These are phyloP conservation scores for Stenolophus ochropezus DNA, from an alignment of 2,888 invertebrate species.

Conservation along the genomic window DNA sequence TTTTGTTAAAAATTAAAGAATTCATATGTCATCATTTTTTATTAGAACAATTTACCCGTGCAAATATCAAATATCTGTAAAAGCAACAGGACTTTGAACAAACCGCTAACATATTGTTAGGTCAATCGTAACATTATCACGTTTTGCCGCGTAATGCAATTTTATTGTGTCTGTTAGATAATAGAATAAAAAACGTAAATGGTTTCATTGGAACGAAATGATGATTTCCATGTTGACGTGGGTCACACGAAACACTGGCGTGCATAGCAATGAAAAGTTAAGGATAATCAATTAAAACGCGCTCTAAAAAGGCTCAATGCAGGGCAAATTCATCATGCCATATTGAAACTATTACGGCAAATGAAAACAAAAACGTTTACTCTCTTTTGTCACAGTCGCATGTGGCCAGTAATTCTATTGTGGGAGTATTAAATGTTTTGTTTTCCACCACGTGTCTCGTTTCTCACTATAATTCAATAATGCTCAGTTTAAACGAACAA, in stretches of 20 bases:
- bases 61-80: no score
- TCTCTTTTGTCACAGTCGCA: neutral
- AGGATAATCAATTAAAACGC: constrained; percentile 7
- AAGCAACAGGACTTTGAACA: neutral
- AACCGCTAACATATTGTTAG: neutral
- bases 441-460: neutral
- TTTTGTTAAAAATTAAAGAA: no score
- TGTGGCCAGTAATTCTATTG: neutral
- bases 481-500: neutral
- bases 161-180: neutral
- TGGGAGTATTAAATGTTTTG: neutral
- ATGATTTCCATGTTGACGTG: constrained; percentile 17
- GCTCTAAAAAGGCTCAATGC: neutral
- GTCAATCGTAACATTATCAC: neutral
- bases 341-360: neutral
- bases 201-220: constrained; percentile 4
- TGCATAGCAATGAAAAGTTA: constrained; percentile 19
- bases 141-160: constrained; percentile 1
- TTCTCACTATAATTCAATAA: neutral
- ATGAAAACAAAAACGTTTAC: constrained; percentile 5
- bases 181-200: constrained; percentile 18
- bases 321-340: neutral
- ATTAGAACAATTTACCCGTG: no score
- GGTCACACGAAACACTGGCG: neutral
- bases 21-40: no score